A percentile compares a stretch with the other conserved stretches of the same genome.
These are phyloP conservation scores for Epizoanthus illoricatus DNA, from an alignment of 92 coral and sea anemone species.

Conservation along the genomic window DNA sequence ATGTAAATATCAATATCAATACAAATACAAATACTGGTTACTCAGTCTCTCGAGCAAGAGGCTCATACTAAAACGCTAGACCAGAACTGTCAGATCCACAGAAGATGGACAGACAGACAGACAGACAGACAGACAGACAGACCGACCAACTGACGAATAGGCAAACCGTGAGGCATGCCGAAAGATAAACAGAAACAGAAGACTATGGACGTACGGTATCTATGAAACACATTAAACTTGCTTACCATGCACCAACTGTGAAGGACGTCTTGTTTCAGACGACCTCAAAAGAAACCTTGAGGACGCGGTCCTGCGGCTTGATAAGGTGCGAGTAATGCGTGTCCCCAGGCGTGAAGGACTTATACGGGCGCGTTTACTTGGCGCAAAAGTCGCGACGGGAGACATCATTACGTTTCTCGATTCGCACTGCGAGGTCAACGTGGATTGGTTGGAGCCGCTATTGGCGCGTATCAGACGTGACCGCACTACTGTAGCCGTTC, in stretches of 20 bases:
- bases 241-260: not conserved
- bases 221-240: not conserved
- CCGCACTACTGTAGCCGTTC: conserved; percentile 72
- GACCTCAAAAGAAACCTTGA: conserved; percentile 69
- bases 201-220: not conserved
- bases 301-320: conserved; percentile 61
- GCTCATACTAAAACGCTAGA: not conserved
- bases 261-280: conserved; percentile 42
- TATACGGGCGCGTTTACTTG: conserved; percentile 77
- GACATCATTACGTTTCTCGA: conserved; percentile 80
- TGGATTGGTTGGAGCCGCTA: conserved; percentile 78
- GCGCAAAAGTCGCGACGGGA: conserved; percentile 77
- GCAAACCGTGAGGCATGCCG: not conserved
- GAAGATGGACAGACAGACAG: not conserved
- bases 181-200: not conserved
- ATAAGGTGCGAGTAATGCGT: conserved; percentile 68
- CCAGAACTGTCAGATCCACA: not conserved
- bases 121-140: not conserved
- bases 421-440: conserved; percentile 88
- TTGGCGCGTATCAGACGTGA: conserved; percentile 69
- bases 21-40: too few relatives aligned
- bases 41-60: too few relatives aligned
- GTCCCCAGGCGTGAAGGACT: conserved; percentile 77
- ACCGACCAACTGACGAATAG: not conserved
- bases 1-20: too few relatives aligned